Evolutionary conservation across 1,140 invertebrate species (phyloP), one percentile per base, ranked within the genome.

Genomic region (Pachyrhynchus sulphureomaculatus): DNA sequence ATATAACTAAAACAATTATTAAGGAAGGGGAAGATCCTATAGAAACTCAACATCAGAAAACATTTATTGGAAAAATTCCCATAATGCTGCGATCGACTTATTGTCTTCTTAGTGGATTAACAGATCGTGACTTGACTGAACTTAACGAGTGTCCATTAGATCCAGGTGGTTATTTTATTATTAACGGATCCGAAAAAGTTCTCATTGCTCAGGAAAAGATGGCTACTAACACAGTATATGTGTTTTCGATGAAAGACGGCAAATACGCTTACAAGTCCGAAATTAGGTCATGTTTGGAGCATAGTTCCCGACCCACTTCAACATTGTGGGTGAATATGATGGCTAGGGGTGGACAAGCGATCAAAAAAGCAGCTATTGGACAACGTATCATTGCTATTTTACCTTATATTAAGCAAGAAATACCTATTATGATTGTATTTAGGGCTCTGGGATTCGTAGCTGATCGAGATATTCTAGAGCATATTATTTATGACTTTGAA

Each of bases 251-350:
- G 91, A 99, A 99, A 80, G 91, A 93, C 75, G 91, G 92, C 48
- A 99, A 99, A 78, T 99, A 93, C 83, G 94, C 95, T 6, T 99
- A 91, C 74, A 99, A 98, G 81, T 90, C 95, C 53, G 97, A 99
- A 81, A 95, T 96, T 62, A 82, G 97, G 13, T 98, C 96, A 0
- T 97, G 94, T 74, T 78, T 99, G 39, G 97, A 99, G 75, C 95
- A 99, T 76, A 88, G 86, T 72, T 89, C 87, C 4, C 81, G 97
- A 54, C 96, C 97, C 0, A 97, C 96, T 0, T 97, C 93, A 21
- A 99, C 96, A 8, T 78, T 99, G 4, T 99, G 95, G 94, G 95
- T 99, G 0, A 99, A 99, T 76, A 98, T 99, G 95, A 92, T 99
- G 90, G 95, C 96, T 12, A 87, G 94, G 74, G 95, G 95, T 71